Evolutionary conservation across 2,888 invertebrate genomes (phyloP), one percentile per base, ranked within the genome.

Genomic region (Notodonta ziczac): DNA sequence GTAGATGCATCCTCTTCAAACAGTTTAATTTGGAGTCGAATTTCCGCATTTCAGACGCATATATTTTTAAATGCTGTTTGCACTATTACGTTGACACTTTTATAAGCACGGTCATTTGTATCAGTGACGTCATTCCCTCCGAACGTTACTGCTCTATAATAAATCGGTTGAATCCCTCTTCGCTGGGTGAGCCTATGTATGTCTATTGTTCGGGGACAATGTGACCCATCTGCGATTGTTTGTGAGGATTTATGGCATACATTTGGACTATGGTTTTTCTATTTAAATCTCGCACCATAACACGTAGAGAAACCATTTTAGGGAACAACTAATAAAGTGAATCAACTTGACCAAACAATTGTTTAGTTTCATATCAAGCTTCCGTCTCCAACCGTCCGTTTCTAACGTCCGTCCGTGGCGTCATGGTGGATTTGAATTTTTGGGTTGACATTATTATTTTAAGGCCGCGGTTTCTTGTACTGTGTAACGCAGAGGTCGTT

Each of bases 151-250:
- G 63, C 60, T 42, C 57, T 74, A 55, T 73, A 73, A 74, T 75
- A 75, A 75, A 75, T 73, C 68, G 67, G 66, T 59, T 73, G 72
- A 62, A 68, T 70, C 63, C 65, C 65, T 58, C 51, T 56, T 71
- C 65, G 69, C 63, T 62, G 70, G 59, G 61, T 66, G 60, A 63
- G 63, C 72, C 72, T 66, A 78, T 83, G 82, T 84, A 81, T 84
- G 76, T 79, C 82, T 81, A 82, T 86, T 86, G 84, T 88, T 76
- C 78, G 76, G 73, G 70, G 74, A 84, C 83, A 88, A 83, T 84
- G 78, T 76, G 79, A 69, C 77, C 73, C 78, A 77, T 81, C 76
- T 78, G 74, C 82, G 79, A 81, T 81, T 83, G 80, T 80, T 77
- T 62, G 65, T 65, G 74, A 81, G 70, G 80, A 84, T 85, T 87